Evolutionary conservation across 2,113 vertebrate species (phyloP), one percentile per base, ranked within the genome.

Genomic region (Oncorhynchus clarkii): DNA sequence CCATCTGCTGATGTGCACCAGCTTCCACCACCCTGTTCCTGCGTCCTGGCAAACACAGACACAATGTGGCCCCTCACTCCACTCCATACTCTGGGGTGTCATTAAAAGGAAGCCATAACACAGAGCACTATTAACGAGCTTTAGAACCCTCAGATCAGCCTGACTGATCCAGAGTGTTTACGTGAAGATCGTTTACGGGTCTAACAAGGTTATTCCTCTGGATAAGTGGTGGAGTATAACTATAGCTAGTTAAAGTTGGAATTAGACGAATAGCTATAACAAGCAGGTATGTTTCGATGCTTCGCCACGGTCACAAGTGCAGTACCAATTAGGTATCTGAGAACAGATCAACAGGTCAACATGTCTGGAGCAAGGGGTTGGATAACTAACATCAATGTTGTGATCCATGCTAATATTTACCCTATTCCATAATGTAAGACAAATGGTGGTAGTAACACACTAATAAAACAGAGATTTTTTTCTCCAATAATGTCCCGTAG

Each of bases 31-130:
- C 86, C 51, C 16, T 54, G 51, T 54, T 54, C 4, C 51, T 4
- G 51, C 14, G 16, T 94, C 92, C 34, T 24, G 34, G 45, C 9
- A 26, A n/a, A 48, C 67, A 70, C 34, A n/a, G 18, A 48, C 68
- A 70, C 39, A 24, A 91, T 84, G 88, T 93, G 91, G 93, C 93
- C 88, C 51, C 91, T 89, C 92, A 85, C 86, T 86, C 90, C 87
- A 86, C 88, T 91, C 86, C 81, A 88, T 87, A 91, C 94, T 93
- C 93, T 51, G 84, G 92, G 90, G 92, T 90, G 93, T 94, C 94
- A 95, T 94, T 95, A 95, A 95, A 93, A 85, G 90, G 90, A 90
- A 18, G 74, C 89, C 89, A 92, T 88, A 94, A 93, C 94, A 92
- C 93, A 67, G 60, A 66, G 73, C 57, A 90, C 88, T 92, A 89